Evolutionary conservation across 2,113 vertebrate genomes (phyloP).

Genomic region (Erpornis zantholeuca): DNA sequence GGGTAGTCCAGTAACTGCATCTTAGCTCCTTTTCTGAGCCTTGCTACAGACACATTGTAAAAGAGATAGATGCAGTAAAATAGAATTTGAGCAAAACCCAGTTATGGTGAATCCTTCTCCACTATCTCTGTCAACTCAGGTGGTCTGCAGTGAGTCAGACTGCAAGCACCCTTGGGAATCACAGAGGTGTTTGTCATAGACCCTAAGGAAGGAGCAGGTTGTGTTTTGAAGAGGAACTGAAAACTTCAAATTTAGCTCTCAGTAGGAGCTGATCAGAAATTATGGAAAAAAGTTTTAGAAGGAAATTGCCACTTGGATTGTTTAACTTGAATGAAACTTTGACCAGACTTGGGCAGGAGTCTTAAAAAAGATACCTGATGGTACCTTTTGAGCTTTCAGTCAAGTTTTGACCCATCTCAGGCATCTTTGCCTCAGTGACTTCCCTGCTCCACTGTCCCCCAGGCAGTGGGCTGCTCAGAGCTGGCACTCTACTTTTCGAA

Average conservation of each 20-base stretch:
- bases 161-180: not conserved
- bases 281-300: not conserved
- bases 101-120: rapidly evolving
- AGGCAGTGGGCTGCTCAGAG: not conserved
- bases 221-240: not conserved
- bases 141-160: not conserved
- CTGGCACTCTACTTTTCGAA: not conserved
- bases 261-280: not conserved
- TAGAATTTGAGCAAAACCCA: not conserved
- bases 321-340: not conserved
- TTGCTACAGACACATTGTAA: rapidly evolving
- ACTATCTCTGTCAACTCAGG: not conserved
- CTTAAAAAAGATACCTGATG: not conserved
- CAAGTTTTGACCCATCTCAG: not conserved
- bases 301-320: rapidly evolving
- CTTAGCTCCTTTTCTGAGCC: not conserved
- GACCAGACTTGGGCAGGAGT: not conserved
- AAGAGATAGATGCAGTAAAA: not conserved
- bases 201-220: not conserved
- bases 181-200: not conserved
- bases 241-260: not conserved
- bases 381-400: not conserved
- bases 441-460: not conserved
- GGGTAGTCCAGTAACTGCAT: not conserved
- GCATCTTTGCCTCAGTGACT: not conserved